Evolutionary conservation across 2,113 vertebrate genomes (phyloP).

Genomic region (Leptobrachium ailaonicum): DNA sequence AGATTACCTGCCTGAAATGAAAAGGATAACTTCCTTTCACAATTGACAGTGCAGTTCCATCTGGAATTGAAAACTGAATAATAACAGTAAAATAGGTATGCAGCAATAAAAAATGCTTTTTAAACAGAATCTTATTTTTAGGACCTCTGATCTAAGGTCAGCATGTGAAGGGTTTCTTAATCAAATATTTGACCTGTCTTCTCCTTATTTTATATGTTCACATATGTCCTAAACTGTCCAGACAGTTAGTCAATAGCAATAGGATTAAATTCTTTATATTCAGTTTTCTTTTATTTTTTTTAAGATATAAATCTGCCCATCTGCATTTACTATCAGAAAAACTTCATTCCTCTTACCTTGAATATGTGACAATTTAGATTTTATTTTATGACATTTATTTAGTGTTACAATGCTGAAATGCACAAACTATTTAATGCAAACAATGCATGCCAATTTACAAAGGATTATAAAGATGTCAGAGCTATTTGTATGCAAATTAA

Average conservation of each 20-base stretch:
- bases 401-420: too few relatives aligned
- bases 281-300: neutral
- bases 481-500: too few relatives aligned
- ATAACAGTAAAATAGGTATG: neutral
- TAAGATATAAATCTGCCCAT: conserved; percentile 15
- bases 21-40: too few relatives aligned
- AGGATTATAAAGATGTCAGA: too few relatives aligned
- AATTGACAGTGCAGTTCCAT: neutral
- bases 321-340: conserved; percentile 7
- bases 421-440: too few relatives aligned
- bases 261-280: conserved; percentile 2
- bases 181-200: conserved; percentile 8
- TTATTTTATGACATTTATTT: too few relatives aligned
- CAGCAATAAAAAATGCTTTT: conserved; percentile 11
- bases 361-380: too few relatives aligned
- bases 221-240: neutral
- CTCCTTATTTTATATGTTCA: conserved; percentile 10
- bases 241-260: conserved; percentile 41
- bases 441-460: too few relatives aligned
- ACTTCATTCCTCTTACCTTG: neutral
- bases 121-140: conserved; percentile 9
- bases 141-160: conserved; percentile 20
- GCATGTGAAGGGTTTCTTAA: conserved; percentile 14
- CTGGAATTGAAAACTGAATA: neutral
- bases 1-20: too few relatives aligned